Evolutionary conservation across 2,113 vertebrate species (phyloP).

Genomic region (Pluvianellus socialis): DNA sequence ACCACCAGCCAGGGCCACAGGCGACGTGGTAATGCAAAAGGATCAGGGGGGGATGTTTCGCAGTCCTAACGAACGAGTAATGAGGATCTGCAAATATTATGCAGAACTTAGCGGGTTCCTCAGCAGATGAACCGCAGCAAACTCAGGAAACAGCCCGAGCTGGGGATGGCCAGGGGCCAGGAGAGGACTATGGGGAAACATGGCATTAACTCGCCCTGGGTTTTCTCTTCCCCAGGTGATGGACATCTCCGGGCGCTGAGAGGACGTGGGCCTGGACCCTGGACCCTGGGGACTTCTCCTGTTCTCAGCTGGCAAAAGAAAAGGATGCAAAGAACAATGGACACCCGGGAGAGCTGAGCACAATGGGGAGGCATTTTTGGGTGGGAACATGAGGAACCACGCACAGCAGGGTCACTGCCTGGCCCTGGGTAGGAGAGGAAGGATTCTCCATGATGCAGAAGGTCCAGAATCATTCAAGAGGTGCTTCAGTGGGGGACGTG

Average conservation of each 20-base stretch:
- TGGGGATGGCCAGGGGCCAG: not conserved
- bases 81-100: not conserved
- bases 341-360: not conserved
- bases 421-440: not conserved
- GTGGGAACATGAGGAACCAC: not conserved
- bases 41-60: not conserved
- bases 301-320: not conserved
- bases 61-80: not conserved
- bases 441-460: not conserved
- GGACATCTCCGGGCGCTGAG: fast-evolving
- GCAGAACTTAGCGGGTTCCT: not conserved
- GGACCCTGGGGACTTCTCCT: not conserved
- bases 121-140: not conserved
- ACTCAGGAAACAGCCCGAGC: fast-evolving
- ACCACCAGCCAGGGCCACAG: not conserved
- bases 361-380: not conserved
- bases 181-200: not conserved
- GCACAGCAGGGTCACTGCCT: not conserved
- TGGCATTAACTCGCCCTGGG: not conserved
- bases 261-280: not conserved
- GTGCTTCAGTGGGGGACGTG: not conserved
- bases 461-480: not conserved
- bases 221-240: not conserved
- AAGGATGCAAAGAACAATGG: not conserved
- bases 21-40: not conserved